Evolutionary conservation across 64 coral and sea anemone species (phyloP), one percentile per base, ranked within the genome.

Genomic region (Pocillopora verrucosa): DNA sequence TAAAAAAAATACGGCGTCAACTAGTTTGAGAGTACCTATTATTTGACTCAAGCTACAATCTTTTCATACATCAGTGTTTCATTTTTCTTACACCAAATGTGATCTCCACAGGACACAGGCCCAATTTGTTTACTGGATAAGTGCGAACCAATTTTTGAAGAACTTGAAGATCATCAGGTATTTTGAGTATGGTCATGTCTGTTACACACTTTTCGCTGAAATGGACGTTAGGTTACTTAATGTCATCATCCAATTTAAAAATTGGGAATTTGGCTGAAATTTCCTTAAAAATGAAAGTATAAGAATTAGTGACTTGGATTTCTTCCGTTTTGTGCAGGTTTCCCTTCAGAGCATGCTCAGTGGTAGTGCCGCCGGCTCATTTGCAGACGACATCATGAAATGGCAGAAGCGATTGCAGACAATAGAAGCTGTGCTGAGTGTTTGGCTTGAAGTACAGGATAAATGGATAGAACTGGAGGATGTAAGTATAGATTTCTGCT

Each of bases 91-190:
- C 30, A 56, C n/a, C 19, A 78, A 36, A 19, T 78, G 26, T n/a
- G 80, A 15, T 45, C 58, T 74, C 73, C 36, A 9, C 59, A 98
- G 96, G 96, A 98, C 67, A 89, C 91, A 61, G 96, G 96, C 14
- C 93, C 96, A 13, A 60, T 99, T 20, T 95, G 93, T 79, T 88
- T 99, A 12, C 79, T 99, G 20, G 86, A 90, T 36, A 99, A 90
- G 59, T 99, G 96, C 77, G 93, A 99, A 63, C 96, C 96, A 64
- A 95, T 99, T 77, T 99, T 99, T 86, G 96, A 99, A 88, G 96
- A 99, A 17, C 93, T 99, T 5, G 96, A 99, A 78, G 90, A 95
- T 35, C 96, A 99, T 61, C 96, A 99, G 93, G 96, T 99, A 84
- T 26, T 16, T 1, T 34, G 24, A 22, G 24, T 69, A 13, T 15